Evolutionary conservation across 2,888 invertebrate genomes (phyloP).

Genomic region (Acholoe squamosa): DNA sequence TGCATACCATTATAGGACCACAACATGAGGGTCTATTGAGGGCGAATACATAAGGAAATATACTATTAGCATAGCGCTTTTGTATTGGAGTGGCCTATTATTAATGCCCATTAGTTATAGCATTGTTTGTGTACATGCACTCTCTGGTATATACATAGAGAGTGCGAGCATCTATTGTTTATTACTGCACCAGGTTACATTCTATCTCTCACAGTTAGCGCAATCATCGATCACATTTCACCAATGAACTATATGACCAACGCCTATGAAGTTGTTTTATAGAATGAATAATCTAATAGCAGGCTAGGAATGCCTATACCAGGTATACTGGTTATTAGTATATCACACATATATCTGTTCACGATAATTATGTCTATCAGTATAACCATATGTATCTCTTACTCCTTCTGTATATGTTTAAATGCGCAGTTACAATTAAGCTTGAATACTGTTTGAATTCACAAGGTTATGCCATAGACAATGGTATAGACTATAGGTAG

Average conservation of each 20-base stretch:
- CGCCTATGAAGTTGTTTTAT: constrained; percentile 24
- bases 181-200: background rate
- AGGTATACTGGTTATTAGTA: no score
- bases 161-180: background rate
- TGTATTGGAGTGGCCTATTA: background rate
- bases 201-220: background rate
- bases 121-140: background rate
- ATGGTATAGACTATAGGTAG: no score
- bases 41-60: background rate
- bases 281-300: background rate
- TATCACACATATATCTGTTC: no score
- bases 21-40: background rate
- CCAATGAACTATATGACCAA: constrained; percentile 2
- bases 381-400: no score
- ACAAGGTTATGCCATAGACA: no score
- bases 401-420: no score
- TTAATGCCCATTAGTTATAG: background rate
- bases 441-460: no score
- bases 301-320: background rate
- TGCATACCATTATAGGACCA: background rate
- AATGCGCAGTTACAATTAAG: no score
- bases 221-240: constrained; percentile 5
- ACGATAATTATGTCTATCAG: no score
- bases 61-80: background rate
- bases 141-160: background rate